Percentiles rank a stretch among this genome's conserved stretches.
Conservation (phyloP, 1,140 invertebrate species). For the Pseudomyrmex sp. region DNA sequence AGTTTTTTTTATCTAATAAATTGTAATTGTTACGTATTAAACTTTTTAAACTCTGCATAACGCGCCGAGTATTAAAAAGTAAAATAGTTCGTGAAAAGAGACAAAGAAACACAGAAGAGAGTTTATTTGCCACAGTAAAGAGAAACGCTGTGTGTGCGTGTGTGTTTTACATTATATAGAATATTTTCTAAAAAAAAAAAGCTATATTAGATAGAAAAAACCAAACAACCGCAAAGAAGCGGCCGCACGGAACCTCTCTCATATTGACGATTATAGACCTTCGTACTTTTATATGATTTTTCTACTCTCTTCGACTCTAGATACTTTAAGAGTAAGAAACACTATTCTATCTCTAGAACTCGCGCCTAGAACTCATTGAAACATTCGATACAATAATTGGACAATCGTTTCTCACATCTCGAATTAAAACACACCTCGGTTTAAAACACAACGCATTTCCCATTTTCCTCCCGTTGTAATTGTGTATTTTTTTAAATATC, state of each 20-base stretch:
- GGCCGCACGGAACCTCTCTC: conserved; percentile 60
- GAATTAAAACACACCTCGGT: not conserved
- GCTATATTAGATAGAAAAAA: not conserved
- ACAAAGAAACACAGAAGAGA: not conserved
- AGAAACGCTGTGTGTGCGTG: too few relatives aligned
- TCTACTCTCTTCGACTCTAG: conserved; percentile 78
- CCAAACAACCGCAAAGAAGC: conserved; percentile 5
- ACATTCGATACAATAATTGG: conserved; percentile 30
- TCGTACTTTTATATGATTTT: conserved; percentile 82
- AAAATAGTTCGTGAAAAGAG: not conserved
- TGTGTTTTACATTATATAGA: conserved; percentile 9
- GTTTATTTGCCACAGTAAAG: too few relatives aligned
- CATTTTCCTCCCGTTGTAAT: not conserved
- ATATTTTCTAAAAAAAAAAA: conserved; percentile 2
- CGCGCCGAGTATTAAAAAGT: too few relatives aligned
- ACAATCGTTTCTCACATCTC: conserved; percentile 1
- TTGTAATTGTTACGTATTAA: too few relatives aligned
- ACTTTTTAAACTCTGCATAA: too few relatives aligned
- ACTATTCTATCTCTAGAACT: conserved; percentile 25
- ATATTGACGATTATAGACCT: conserved; percentile 72
- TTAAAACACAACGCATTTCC: conserved; percentile 18
- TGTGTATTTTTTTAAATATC: conserved; percentile 6
- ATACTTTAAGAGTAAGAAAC: conserved; percentile 68
- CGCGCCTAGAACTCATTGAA: conserved; percentile 32
- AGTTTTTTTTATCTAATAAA: too few relatives aligned